Evolutionary conservation across 1,140 invertebrate species (phyloP).

Genomic region (Amphibalanus amphitrite): DNA sequence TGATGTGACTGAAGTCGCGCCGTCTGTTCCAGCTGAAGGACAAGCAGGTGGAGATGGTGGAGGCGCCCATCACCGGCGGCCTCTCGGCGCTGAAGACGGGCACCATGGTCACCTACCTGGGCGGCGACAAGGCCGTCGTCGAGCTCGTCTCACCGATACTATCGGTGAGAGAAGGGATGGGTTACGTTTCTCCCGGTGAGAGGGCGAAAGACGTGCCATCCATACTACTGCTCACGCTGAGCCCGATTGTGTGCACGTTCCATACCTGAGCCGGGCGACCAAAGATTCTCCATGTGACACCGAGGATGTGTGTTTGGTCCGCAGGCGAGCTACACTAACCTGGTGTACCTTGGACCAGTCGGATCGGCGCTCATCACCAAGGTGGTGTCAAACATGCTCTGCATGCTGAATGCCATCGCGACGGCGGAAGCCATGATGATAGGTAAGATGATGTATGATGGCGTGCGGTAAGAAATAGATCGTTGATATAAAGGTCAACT

Average conservation of each 20-base stretch:
- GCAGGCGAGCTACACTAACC: slow-evolving; percentile 16
- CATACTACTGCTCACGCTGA: too few species aligned
- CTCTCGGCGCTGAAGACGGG: slow-evolving; percentile 15
- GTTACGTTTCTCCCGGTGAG: too few species aligned
- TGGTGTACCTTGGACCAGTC: slow-evolving; percentile 16
- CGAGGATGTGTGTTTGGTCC: too few species aligned
- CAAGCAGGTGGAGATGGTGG: slow-evolving; percentile 15
- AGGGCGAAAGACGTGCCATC: too few species aligned
- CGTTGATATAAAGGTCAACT: too few species aligned
- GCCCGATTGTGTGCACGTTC: too few species aligned
- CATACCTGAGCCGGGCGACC: too few species aligned
- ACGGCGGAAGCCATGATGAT: slow-evolving; percentile 17
- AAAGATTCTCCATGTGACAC: too few species aligned
- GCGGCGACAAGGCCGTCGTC: slow-evolving; percentile 12
- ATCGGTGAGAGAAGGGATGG: slow-evolving; percentile 7
- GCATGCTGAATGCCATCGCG: slow-evolving; percentile 15
- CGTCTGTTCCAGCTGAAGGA: slow-evolving; percentile 11
- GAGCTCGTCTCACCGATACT: slow-evolving; percentile 12
- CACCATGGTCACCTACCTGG: slow-evolving; percentile 17
- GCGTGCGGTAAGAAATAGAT: too few species aligned
- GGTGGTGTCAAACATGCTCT: slow-evolving; percentile 19
- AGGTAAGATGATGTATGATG: too few species aligned
- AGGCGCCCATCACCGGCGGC: slow-evolving; percentile 17
- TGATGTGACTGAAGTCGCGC: too few species aligned
- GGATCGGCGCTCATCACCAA: slow-evolving; percentile 19